Percentiles rank a stretch among this genome's conserved stretches.
Conservation (phyloP, 2,797 vertebrate species). For the Basileuterus tristriatus region DNA sequence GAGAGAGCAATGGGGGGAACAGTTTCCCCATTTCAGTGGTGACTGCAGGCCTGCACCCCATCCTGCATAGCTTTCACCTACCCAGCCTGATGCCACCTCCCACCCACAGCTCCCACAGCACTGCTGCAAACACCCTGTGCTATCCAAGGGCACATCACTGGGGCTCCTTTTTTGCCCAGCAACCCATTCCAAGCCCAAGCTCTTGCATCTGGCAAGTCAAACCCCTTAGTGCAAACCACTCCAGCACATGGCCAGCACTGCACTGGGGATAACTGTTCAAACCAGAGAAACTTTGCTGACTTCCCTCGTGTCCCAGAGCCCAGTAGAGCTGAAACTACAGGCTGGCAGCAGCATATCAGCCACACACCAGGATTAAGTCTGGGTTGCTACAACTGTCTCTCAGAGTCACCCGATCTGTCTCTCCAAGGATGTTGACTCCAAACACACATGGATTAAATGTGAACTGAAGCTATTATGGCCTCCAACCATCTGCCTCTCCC, state of each 20-base stretch:
- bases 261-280: background rate
- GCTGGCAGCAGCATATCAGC: background rate
- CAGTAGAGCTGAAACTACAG: background rate
- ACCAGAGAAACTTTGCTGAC: background rate
- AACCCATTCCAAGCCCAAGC: background rate
- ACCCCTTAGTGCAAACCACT: background rate
- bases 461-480: conserved; percentile 43
- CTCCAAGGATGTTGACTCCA: conserved; percentile 54
- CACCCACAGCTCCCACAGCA: rapidly evolving
- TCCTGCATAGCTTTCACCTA: background rate
- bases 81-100: rapidly evolving
- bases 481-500: conserved; percentile 60
- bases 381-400: conserved; percentile 27
- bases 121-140: rapidly evolving
- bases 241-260: background rate
- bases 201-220: background rate
- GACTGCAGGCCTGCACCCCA: background rate
- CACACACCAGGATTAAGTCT: background rate
- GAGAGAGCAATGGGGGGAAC: background rate
- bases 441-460: conserved; percentile 51
- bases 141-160: background rate
- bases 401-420: conserved; percentile 25
- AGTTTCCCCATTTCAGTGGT: background rate
- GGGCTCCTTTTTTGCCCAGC: background rate
- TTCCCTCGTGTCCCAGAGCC: background rate